Conservation (phyloP, 1,140 invertebrate genomes). For the Heterodera carotae region DNA sequence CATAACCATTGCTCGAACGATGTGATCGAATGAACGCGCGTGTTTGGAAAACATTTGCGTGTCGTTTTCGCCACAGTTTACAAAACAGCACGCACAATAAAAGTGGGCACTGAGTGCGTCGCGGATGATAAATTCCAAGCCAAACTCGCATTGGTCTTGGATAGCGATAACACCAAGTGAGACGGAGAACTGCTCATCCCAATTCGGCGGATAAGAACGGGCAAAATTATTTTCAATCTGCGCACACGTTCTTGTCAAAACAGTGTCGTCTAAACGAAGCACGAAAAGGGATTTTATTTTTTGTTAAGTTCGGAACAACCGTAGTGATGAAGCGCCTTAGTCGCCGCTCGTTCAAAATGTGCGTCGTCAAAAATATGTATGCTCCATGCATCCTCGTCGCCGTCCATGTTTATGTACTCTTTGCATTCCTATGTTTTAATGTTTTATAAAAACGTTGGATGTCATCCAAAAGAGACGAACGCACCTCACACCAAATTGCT, state of each 20-base stretch:
- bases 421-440: constrained; percentile 43
- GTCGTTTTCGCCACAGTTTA: constrained; percentile 37
- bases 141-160: constrained; percentile 39
- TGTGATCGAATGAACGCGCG: constrained; percentile 27
- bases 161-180: constrained; percentile 22
- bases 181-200: constrained; percentile 36
- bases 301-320: constrained; percentile 22
- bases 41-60: constrained; percentile 33
- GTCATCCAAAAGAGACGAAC: not conserved
- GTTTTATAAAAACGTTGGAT: not conserved
- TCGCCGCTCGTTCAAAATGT: constrained; percentile 31
- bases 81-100: constrained; percentile 38
- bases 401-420: constrained; percentile 28
- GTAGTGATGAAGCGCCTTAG: constrained; percentile 29
- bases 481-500: constrained; percentile 36
- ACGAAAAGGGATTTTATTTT: constrained; percentile 31
- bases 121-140: constrained; percentile 30
- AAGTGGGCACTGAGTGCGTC: constrained; percentile 29
- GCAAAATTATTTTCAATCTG: not conserved
- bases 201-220: constrained; percentile 20
- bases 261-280: constrained; percentile 16
- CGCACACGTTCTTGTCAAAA: not conserved
- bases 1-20: constrained; percentile 32
- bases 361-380: constrained; percentile 36
- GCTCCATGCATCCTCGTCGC: constrained; percentile 33